These are phyloP conservation scores for Amphiprion ocellaris DNA, from an alignment of 2,113 vertebrate genomes.

Conservation along the genomic window DNA sequence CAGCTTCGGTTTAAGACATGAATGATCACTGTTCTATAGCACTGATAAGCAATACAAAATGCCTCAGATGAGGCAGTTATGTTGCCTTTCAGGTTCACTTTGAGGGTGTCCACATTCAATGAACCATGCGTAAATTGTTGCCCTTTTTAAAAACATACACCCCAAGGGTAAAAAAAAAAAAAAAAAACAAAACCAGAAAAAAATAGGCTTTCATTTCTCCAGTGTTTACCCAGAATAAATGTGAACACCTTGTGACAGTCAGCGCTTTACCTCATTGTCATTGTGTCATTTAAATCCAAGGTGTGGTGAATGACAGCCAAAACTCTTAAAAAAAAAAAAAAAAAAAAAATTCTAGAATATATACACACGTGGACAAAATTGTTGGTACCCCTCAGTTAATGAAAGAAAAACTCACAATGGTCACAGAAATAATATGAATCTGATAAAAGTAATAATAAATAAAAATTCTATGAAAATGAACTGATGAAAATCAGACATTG, in stretches of 20 bases:
- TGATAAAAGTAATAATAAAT: too few relatives aligned
- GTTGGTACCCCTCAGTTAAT: too few relatives aligned
- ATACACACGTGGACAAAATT: too few relatives aligned
- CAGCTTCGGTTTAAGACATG: background rate
- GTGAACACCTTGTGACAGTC: conserved; percentile 37
- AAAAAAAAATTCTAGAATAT: too few relatives aligned
- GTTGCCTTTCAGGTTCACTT: conserved; percentile 34
- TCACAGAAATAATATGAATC: too few relatives aligned
- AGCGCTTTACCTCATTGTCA: conserved; percentile 25
- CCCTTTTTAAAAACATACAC: conserved; percentile 9
- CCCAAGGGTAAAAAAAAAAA: background rate
- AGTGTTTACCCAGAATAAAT: conserved; percentile 16
- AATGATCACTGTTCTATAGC: conserved; percentile 5
- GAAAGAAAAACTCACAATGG: too few relatives aligned
- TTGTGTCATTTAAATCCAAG: conserved; percentile 14
- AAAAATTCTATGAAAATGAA: too few relatives aligned
- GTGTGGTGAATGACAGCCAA: background rate
- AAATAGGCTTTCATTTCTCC: background rate
- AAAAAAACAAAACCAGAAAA: background rate
- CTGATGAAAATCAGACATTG: too few relatives aligned
- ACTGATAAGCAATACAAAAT: background rate
- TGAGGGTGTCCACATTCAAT: conserved; percentile 25
- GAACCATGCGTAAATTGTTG: conserved; percentile 21
- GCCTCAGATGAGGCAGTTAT: conserved; percentile 14
- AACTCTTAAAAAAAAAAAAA: background rate